phyloP scores from a whole-genome alignment of 2,113 vertebrate genomes.

The Xiphophorus hellerii region DNA sequence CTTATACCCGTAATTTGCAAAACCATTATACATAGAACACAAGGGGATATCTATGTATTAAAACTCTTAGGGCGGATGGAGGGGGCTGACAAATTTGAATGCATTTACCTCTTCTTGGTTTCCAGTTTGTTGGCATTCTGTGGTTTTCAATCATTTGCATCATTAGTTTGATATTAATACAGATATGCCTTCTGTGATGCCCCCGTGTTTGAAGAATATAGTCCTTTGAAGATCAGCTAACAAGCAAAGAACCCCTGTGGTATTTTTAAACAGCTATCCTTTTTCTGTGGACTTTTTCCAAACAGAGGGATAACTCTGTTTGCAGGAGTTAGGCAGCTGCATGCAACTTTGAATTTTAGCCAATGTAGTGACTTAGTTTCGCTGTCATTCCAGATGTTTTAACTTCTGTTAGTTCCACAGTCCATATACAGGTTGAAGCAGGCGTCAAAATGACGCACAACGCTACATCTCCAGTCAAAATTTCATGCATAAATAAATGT shows the following conservation, averaged over 20 bases:
- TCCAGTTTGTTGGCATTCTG: too few species aligned
- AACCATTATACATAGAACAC: neutral
- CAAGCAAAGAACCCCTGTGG: neutral
- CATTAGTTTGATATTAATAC: neutral
- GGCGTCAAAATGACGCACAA: neutral
- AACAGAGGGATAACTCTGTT: constrained; percentile 23
- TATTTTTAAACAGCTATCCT: constrained; percentile 7
- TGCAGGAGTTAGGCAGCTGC: constrained; percentile 19
- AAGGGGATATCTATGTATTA: neutral
- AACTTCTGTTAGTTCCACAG: neutral
- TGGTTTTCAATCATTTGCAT: neutral
- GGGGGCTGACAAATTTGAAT: too few species aligned
- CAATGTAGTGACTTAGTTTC: constrained; percentile 13
- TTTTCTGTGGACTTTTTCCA: constrained; percentile 9
- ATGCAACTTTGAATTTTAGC: constrained; percentile 10
- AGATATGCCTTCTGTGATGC: neutral
- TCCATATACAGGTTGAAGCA: constrained; percentile 4
- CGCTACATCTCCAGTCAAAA: neutral
- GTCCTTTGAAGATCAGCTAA: neutral
- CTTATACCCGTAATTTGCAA: neutral
- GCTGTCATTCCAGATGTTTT: constrained; percentile 20
- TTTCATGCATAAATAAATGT: neutral
- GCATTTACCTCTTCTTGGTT: neutral
- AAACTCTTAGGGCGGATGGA: too few species aligned
- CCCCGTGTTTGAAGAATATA: too few species aligned